Conservation (phyloP, 2,113 vertebrate species). For the Terrapene triunguis region DNA sequence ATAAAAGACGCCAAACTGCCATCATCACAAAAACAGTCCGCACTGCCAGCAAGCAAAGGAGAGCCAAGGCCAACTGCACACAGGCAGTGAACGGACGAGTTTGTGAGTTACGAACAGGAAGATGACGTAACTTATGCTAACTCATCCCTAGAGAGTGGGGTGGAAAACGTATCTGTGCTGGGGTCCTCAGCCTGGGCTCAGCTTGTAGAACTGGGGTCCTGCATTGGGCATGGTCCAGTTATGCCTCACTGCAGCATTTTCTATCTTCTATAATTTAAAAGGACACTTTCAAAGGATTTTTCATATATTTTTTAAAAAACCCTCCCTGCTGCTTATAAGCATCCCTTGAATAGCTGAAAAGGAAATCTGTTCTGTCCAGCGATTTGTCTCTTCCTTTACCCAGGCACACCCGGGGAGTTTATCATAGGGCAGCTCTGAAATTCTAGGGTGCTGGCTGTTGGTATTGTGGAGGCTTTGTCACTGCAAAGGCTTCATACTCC, state of each 20-base stretch:
- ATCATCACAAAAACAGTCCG: background rate
- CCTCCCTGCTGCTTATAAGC: background rate
- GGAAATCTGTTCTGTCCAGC: background rate
- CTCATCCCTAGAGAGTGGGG: background rate
- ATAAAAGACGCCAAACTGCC: background rate
- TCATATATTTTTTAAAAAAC: too few species aligned
- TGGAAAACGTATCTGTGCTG: background rate
- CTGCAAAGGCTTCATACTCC: background rate
- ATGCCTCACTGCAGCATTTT: accelerated
- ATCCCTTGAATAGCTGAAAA: background rate
- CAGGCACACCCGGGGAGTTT: background rate
- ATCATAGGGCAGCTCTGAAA: background rate
- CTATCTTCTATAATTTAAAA: background rate
- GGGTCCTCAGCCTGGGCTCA: background rate
- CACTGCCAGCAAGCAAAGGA: accelerated
- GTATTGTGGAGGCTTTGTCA: background rate
- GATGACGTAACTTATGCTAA: background rate
- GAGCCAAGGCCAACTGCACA: background rate
- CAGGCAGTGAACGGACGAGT: background rate
- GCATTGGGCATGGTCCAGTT: background rate
- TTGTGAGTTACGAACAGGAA: background rate
- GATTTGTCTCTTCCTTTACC: background rate
- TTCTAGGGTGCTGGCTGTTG: background rate
- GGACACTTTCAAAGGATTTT: accelerated
- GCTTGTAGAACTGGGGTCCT: background rate